Evolutionary conservation across 2,888 invertebrate genomes (phyloP), one percentile per base, ranked within the genome.

Genomic region (Siphlonurus alternatus): DNA sequence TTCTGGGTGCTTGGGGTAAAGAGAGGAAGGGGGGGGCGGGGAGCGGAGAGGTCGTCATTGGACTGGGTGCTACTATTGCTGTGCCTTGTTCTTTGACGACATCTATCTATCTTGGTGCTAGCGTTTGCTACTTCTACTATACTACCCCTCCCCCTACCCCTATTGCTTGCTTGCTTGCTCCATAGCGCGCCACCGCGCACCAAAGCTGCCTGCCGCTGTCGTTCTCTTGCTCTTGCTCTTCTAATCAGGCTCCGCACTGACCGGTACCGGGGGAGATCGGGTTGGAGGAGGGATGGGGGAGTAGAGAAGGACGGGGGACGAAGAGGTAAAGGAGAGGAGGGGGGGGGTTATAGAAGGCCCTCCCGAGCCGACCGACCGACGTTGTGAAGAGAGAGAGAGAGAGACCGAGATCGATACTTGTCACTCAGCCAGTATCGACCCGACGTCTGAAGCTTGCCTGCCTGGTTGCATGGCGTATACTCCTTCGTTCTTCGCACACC

Each of bases 371-470:
- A 38, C 38, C 38, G 38, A 38, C 38, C 38, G 15, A 38, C 38
- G 38, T 38, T n/a, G n/a, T n/a, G n/a, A n/a, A n/a, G n/a, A n/a
- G n/a, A n/a, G n/a, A n/a, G n/a, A n/a, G n/a, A n/a, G 38, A 15
- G 15, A 38, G 56, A 22, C 15, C n/a, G 22, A 22, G 56, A 56
- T 56, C 56, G 56, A 56, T 56, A 56, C 7, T 56, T 56, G 56
- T 56, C 56, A 56, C 56, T 56, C 56, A 56, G 56, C 56, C 56
- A 56, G 56, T 56, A 56, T 56, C 56, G 56, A 56, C n/a, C 56
- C n/a, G 56, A 38, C 38, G 38, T 38, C 38, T 38, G 38, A 38
- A 38, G 38, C 38, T 38, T 5, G 5, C 7, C 5, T 10, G 38
- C 38, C 38, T 38, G 38, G 7, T 15, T 38, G 38, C 38, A 38